These are phyloP conservation scores for Lycopodina hypogea DNA, from an alignment of 37 sponge, comb jelly and placozoan species.

Conservation along the genomic window DNA sequence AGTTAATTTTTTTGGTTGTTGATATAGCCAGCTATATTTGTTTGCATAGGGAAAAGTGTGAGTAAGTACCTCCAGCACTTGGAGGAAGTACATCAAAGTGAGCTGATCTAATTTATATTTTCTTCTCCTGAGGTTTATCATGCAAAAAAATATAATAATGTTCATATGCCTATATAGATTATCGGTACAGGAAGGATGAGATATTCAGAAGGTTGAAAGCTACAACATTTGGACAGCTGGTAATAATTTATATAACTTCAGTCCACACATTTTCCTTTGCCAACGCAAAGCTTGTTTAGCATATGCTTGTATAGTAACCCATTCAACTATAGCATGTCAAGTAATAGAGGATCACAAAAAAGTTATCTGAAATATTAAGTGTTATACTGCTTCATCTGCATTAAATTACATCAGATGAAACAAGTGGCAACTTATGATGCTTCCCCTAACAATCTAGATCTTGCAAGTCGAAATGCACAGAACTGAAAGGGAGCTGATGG, in stretches of 20 bases:
- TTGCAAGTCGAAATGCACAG: conserved; percentile 14
- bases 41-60: conserved; percentile 65
- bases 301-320: no score
- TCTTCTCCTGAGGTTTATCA: neutral
- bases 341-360: no score
- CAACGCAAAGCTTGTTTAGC: neutral
- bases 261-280: no score
- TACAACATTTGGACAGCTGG: conserved; percentile 96
- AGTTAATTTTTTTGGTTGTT: neutral
- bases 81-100: conserved; percentile 82
- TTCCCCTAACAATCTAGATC: neutral
- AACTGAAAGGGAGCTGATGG: neutral
- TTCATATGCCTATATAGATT: conserved; percentile 58
- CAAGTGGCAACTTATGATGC: no score
- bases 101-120: conserved; percentile 9
- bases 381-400: no score
- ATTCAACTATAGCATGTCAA: no score
- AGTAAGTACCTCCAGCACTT: conserved; percentile 66
- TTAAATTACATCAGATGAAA: no score
- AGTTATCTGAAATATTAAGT: no score
- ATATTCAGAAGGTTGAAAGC: conserved; percentile 92
- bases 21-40: no score
- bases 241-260: conserved; percentile 17
- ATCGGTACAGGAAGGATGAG: conserved; percentile 88
- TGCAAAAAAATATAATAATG: neutral